Percentiles rank a stretch among this genome's conserved stretches.
These are phyloP conservation scores for Leptestheria dahalacensis DNA, from an alignment of 1,140 invertebrate genomes.

Conservation along the genomic window DNA sequence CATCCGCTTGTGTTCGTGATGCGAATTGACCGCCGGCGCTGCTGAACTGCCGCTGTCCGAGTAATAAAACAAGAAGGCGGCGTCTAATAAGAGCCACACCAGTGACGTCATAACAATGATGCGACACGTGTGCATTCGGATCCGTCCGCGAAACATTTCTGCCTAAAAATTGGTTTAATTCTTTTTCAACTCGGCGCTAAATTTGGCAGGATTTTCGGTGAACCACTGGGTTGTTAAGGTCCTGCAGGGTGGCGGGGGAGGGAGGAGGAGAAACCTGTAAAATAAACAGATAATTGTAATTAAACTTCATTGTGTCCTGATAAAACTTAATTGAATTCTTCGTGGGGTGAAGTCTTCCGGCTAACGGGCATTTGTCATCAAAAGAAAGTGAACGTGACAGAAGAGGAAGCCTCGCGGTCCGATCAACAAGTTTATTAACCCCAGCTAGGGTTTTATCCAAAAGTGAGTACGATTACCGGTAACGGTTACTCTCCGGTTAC, in stretches of 20 bases:
- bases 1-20: conserved; percentile 1
- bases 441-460: too few relatives aligned
- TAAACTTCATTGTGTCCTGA: not conserved
- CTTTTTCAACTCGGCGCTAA: too few relatives aligned
- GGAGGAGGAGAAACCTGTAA: not conserved
- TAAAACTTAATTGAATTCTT: not conserved
- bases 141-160: conserved; percentile 25
- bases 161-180: too few relatives aligned
- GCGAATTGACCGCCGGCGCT: conserved; percentile 21
- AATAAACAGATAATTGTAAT: not conserved
- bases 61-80: conserved; percentile 79
- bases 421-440: not conserved
- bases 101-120: conserved; percentile 86
- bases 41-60: conserved; percentile 67
- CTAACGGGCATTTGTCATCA: not conserved
- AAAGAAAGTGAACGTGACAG: too few relatives aligned
- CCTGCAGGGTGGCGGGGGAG: too few relatives aligned
- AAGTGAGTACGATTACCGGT: not conserved
- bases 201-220: not conserved
- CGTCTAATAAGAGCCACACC: conserved; percentile 88
- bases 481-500: not conserved
- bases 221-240: not conserved
- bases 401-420: too few relatives aligned
- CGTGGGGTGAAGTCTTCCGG: not conserved
- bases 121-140: conserved; percentile 83